These are phyloP conservation scores for Drosophila fulvimacula DNA, from an alignment of 2,888 invertebrate species.

Conservation along the genomic window DNA sequence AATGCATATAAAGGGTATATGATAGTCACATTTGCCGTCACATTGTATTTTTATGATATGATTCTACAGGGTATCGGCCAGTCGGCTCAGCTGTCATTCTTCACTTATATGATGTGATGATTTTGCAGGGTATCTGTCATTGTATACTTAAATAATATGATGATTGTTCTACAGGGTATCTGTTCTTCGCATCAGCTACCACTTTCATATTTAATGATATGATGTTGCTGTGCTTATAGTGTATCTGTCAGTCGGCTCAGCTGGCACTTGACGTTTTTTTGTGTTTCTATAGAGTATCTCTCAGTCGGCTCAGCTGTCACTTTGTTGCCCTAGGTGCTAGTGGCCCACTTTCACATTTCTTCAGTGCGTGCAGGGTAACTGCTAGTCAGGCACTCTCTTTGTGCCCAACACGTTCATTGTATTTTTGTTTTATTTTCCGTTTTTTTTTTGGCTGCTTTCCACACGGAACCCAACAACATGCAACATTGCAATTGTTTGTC, in stretches of 20 bases:
- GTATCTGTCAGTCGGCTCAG: neutral
- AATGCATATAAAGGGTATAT: neutral
- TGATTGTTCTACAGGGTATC: no score
- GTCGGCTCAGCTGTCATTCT: neutral
- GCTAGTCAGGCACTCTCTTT: neutral
- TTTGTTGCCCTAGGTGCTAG: neutral
- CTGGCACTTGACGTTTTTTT: neutral
- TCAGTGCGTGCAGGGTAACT: neutral
- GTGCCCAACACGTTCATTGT: neutral
- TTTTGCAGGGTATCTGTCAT: no score
- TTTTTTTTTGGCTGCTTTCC: slow-evolving; percentile 25
- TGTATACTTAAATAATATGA: no score
- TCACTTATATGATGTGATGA: neutral
- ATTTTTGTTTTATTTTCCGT: neutral
- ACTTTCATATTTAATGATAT: neutral
- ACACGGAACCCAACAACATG: slow-evolving; percentile 34
- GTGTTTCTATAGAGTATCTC: neutral
- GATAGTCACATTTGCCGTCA: no score
- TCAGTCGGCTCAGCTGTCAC: neutral
- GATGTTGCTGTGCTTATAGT: neutral
- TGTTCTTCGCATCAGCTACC: no score
- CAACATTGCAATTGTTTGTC: slow-evolving; percentile 79
- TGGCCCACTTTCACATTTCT: neutral
- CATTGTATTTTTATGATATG: no score
- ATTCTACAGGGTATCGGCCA: no score